Conservation (phyloP, 2,888 invertebrate genomes). For the Diadromus collaris region DNA sequence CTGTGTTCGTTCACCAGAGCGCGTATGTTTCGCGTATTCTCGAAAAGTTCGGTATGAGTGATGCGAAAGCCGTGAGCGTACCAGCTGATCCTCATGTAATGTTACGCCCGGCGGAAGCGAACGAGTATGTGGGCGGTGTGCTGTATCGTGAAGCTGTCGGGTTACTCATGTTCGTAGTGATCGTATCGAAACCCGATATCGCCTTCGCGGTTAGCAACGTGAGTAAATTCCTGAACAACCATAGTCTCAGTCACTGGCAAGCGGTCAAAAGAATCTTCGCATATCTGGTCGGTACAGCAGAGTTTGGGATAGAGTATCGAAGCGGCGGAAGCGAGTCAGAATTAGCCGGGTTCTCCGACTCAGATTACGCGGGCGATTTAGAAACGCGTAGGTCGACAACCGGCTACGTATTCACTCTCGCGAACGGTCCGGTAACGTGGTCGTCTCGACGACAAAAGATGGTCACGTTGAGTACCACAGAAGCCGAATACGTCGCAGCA, state of each 20-base stretch:
- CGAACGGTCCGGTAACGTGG: conserved; percentile 34
- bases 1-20: background rate
- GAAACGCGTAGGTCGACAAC: too few species aligned
- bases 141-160: conserved; percentile 52
- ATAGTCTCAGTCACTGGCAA: conserved; percentile 13
- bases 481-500: background rate
- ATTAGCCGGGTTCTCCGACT: conserved; percentile 2
- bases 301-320: conserved; percentile 19
- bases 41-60: background rate
- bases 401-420: conserved; percentile 6
- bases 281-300: conserved; percentile 10
- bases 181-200: conserved; percentile 26
- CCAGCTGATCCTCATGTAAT: background rate
- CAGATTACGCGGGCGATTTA: too few species aligned
- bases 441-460: conserved; percentile 11
- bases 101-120: conserved; percentile 35
- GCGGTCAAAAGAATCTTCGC: conserved; percentile 23
- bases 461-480: conserved; percentile 28
- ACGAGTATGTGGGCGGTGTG: conserved; percentile 12
- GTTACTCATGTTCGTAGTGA: conserved; percentile 51
- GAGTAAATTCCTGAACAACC: conserved; percentile 26
- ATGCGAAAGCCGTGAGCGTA: background rate
- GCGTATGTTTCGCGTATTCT: background rate
- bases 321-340: conserved; percentile 4
- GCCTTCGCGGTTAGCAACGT: conserved; percentile 15